Percentiles rank a stretch among this genome's conserved stretches.
Evolutionary conservation across 2,888 invertebrate genomes (phyloP).

Genomic region (Phaonia tiefii): DNA sequence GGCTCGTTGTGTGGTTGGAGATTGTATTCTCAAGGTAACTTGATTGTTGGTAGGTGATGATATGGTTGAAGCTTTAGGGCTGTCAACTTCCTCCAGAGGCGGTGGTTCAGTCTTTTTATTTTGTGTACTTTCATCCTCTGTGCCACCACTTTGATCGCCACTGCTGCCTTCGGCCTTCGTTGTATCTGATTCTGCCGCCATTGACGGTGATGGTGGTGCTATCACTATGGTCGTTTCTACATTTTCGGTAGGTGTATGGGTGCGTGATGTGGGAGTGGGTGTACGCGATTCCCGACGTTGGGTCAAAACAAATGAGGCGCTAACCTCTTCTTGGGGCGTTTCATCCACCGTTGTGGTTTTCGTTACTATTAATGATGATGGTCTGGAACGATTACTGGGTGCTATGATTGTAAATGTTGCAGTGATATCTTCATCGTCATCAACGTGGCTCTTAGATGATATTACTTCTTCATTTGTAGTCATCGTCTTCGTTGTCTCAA

Average conservation of each 20-base stretch:
- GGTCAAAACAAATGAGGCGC: slow-evolving; percentile 76
- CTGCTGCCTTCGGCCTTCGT: background rate
- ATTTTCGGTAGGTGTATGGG: slow-evolving; percentile 52
- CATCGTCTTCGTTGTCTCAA: slow-evolving; percentile 24
- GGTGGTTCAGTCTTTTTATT: slow-evolving; percentile 72
- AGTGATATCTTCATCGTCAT: slow-evolving; percentile 73
- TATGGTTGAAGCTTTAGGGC: background rate
- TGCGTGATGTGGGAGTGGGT: slow-evolving; percentile 54
- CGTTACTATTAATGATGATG: slow-evolving; percentile 67
- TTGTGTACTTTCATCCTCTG: slow-evolving; percentile 56
- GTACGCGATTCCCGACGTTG: slow-evolving; percentile 71
- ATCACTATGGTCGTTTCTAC: slow-evolving; percentile 70
- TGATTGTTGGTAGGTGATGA: background rate
- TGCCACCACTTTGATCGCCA: slow-evolving; percentile 18
- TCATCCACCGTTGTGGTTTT: slow-evolving; percentile 58
- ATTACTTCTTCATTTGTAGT: slow-evolving; percentile 43
- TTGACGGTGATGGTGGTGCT: slow-evolving; percentile 68
- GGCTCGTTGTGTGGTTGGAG: slow-evolving; percentile 53
- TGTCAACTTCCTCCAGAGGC: slow-evolving; percentile 45
- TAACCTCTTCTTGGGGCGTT: slow-evolving; percentile 69
- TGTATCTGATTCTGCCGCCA: background rate
- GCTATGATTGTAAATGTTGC: slow-evolving; percentile 77
- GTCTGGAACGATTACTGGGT: slow-evolving; percentile 66
- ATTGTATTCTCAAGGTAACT: background rate
- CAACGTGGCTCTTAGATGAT: slow-evolving; percentile 64